Conservation (phyloP, 2,797 vertebrate genomes). For the Carcharodon carcharias region DNA sequence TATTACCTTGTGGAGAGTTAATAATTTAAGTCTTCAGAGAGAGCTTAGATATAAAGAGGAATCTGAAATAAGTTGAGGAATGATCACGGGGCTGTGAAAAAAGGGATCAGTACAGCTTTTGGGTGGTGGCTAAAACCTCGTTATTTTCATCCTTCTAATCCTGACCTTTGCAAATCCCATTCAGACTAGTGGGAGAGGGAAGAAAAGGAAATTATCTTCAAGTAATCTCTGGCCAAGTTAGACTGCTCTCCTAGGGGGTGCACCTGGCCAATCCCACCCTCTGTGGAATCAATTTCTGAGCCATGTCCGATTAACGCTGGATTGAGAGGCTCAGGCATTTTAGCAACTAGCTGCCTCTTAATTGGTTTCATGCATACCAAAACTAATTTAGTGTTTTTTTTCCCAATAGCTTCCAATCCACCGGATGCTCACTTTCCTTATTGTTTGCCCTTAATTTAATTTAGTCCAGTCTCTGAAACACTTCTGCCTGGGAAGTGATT, state of each 20-base stretch:
- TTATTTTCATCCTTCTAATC: constrained; percentile 37
- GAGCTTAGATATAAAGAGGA: constrained; percentile 31
- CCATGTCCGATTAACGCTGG: background rate
- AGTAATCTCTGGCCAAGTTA: constrained; percentile 11
- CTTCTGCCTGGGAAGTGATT: constrained; percentile 46
- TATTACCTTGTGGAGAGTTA: constrained; percentile 34
- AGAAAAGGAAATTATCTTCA: constrained; percentile 31
- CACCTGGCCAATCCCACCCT: background rate
- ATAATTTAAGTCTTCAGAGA: constrained; percentile 36
- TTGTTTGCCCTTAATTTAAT: constrained; percentile 44
- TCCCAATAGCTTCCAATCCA: constrained; percentile 36
- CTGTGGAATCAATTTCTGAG: constrained; percentile 34
- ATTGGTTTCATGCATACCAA: constrained; percentile 35
- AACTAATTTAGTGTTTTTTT: constrained; percentile 48
- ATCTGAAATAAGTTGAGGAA: constrained; percentile 35
- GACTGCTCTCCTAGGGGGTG: background rate
- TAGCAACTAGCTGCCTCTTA: background rate
- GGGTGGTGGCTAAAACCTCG: constrained; percentile 26
- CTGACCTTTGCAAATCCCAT: constrained; percentile 36
- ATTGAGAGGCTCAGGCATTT: constrained; percentile 16
- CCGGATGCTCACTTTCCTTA: constrained; percentile 32
- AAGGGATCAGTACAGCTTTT: constrained; percentile 33
- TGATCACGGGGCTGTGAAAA: constrained; percentile 31
- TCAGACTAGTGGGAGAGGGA: background rate
- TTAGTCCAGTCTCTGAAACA: constrained; percentile 48